Evolutionary conservation across 2,113 vertebrate species (phyloP).

Genomic region (Etia nguti): DNA sequence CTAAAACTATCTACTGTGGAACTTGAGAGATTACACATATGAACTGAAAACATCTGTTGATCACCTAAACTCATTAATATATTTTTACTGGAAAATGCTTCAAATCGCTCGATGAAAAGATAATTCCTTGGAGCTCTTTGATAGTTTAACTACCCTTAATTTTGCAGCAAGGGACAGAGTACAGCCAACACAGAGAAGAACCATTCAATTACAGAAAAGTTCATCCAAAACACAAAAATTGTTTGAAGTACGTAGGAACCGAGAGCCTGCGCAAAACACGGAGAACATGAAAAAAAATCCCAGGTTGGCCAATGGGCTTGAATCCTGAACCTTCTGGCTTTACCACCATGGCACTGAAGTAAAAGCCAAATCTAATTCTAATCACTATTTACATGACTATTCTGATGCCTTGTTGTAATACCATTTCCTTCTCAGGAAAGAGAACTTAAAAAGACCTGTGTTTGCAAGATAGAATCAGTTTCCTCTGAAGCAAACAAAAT

Average conservation of each 20-base stretch:
- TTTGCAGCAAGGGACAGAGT: not conserved
- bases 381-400: not conserved
- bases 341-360: not conserved
- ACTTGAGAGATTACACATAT: not conserved
- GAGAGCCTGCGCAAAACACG: not conserved
- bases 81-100: not conserved
- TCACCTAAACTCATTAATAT: not conserved
- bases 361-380: not conserved
- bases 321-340: not conserved
- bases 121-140: not conserved
- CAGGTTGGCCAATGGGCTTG: not conserved
- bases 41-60: not conserved
- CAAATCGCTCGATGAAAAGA: not conserved
- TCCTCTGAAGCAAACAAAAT: not conserved
- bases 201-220: not conserved
- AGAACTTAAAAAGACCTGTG: not conserved
- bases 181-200: not conserved
- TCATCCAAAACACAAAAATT: not conserved
- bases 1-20: not conserved
- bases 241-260: not conserved
- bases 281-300: not conserved
- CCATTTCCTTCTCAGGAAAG: not conserved
- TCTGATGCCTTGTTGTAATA: not conserved
- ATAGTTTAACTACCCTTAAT: not conserved
- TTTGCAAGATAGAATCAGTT: not conserved